A percentile compares a stretch with the other conserved stretches of the same genome.
Conservation (phyloP, 64 coral and sea anemone species). For the Platygyra sinensis region DNA sequence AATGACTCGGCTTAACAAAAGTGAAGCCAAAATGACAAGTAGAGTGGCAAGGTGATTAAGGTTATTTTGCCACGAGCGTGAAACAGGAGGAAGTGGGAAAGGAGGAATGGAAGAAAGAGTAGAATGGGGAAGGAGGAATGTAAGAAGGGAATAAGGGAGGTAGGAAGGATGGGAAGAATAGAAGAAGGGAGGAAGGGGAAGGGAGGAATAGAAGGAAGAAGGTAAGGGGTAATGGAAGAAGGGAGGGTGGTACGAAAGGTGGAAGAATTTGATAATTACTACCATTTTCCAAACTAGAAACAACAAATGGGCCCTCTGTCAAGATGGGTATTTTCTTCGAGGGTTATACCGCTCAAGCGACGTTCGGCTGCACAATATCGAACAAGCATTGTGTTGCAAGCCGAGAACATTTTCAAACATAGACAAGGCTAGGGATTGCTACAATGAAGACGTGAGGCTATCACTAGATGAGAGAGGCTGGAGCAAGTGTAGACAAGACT, state of each 20-base stretch:
- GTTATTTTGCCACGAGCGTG: no score
- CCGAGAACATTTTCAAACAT: not conserved
- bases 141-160: no score
- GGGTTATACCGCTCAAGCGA: not conserved
- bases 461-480: not conserved
- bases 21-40: no score
- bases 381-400: constrained; percentile 2
- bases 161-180: no score
- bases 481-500: not conserved
- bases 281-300: not conserved
- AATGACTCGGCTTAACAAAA: no score
- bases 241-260: not conserved
- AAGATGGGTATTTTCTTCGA: not conserved
- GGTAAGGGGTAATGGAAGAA: no score
- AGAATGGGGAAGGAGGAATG: no score
- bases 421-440: not conserved
- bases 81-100: no score
- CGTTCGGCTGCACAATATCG: not conserved
- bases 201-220: no score
- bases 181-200: no score
- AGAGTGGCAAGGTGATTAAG: no score
- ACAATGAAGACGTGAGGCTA: not conserved
- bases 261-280: not conserved
- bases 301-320: not conserved
- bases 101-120: no score